Evolutionary conservation across 2,797 vertebrate species (phyloP), one percentile per base, ranked within the genome.

Genomic region (Neosilurus hyrtlii): DNA sequence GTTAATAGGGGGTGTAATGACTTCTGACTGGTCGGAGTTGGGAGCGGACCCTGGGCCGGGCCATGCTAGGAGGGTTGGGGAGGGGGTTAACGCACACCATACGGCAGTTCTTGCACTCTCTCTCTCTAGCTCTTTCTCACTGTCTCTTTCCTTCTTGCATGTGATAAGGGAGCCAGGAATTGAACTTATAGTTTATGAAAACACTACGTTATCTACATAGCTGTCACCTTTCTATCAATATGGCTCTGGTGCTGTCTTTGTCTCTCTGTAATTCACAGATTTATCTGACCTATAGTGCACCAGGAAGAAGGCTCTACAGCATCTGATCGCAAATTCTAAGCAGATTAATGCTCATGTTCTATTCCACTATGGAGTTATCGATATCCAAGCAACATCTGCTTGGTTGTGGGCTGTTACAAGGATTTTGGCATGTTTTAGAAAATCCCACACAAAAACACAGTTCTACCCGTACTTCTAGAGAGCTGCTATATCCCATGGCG

Each of bases 1-100:
- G 97, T 97, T 98, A 99, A 98, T 98, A 97, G 97, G 89, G 96
- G 96, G 96, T 98, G 96, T 98, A 98, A 98, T 98, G 97, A 96
- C 96, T 97, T 98, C 96, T 97, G 97, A 97, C 96, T 97, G 95
- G 95, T 96, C 95, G 94, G 95, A 89, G 82, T 85, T 81, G 26
- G 80, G 86, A 81, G 82, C 83, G 74, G 81, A 86, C 86, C 85
- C 80, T 71, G 79, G 85, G 84, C 81, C 70, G 75, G 88, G 84
- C 80, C 82, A 83, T 56, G 16, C 74, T 86, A 79, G 82, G 85
- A 88, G 83, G 88, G 88, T 83, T 87, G 88, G 88, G 85, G 87
- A 86, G 88, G 84, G 84, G 88, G 88, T 88, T 87, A 89, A 87
- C 87, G 70, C 82, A 85, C 83, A 87, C 83, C 88, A 89, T 89